These are phyloP conservation scores for Tragelaphus scriptus DNA, from an alignment of 2,113 vertebrate genomes.

Conservation along the genomic window DNA sequence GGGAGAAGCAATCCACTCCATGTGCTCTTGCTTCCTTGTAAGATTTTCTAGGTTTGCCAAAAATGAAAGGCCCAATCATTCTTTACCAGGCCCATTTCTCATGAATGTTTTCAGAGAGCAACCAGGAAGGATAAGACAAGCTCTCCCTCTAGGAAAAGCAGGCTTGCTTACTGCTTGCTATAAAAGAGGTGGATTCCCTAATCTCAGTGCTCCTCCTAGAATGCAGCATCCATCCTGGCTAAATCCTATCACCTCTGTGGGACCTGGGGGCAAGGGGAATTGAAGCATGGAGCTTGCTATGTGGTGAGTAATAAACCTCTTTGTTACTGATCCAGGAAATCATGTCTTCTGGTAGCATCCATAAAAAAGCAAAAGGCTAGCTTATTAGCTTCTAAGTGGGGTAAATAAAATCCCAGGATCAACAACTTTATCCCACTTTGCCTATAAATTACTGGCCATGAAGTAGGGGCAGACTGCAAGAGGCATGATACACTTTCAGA, in stretches of 20 bases:
- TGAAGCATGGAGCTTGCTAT: not conserved
- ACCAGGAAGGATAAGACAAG: not conserved
- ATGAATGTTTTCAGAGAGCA: not conserved
- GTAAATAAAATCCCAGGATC: not conserved
- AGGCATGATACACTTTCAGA: not conserved
- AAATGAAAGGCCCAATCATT: not conserved
- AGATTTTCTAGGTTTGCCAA: not conserved
- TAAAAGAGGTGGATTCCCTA: not conserved
- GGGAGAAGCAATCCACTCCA: not conserved
- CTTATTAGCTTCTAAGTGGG: not conserved
- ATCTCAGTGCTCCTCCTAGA: not conserved
- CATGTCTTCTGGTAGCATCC: not conserved
- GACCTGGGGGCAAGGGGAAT: not conserved
- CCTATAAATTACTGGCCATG: not conserved
- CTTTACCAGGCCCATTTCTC: not conserved
- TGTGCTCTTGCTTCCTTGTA: not conserved
- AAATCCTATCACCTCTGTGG: accelerated
- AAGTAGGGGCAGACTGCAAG: not conserved
- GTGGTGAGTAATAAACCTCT: not conserved
- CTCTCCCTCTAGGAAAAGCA: not conserved
- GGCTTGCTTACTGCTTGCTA: not conserved
- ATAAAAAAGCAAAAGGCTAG: not conserved
- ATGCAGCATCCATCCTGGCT: not conserved
- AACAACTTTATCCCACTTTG: not conserved
- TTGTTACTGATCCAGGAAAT: not conserved